Conservation (phyloP, 2,113 vertebrate genomes). For the Phycodurus eques region DNA sequence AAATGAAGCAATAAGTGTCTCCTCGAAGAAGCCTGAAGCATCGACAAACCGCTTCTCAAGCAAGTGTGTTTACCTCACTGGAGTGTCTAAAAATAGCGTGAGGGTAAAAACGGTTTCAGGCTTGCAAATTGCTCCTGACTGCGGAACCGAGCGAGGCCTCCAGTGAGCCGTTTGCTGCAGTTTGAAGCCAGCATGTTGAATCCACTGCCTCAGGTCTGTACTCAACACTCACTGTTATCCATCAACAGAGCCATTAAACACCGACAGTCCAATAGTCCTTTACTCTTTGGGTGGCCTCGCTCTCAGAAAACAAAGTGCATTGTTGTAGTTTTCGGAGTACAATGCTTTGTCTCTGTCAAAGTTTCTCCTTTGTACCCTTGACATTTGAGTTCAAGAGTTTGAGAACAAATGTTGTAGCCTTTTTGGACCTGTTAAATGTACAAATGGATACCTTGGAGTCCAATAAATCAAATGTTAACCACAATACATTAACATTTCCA, state of each 20-base stretch:
- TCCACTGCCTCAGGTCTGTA: not conserved
- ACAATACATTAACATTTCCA: too few relatives aligned
- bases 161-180: slow-evolving; percentile 26
- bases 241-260: not conserved
- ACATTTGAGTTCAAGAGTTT: not conserved
- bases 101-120: slow-evolving; percentile 44
- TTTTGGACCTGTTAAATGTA: too few relatives aligned
- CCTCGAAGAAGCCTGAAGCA: not conserved
- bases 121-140: slow-evolving; percentile 34
- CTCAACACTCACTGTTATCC: not conserved
- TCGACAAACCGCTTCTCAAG: not conserved
- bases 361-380: not conserved
- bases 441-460: too few relatives aligned
- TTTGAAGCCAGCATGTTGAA: not conserved
- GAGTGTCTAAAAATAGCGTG: slow-evolving; percentile 39
- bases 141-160: slow-evolving; percentile 11
- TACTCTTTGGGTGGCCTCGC: not conserved
- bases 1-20: not conserved
- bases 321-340: not conserved
- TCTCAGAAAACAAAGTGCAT: not conserved
- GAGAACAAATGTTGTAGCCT: too few relatives aligned
- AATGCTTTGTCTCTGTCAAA: not conserved
- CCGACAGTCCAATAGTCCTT: not conserved
- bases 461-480: too few relatives aligned
- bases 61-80: not conserved